Evolutionary conservation across 2,888 invertebrate genomes (phyloP), one percentile per base, ranked within the genome.

Genomic region (Polydrusus cervinus): DNA sequence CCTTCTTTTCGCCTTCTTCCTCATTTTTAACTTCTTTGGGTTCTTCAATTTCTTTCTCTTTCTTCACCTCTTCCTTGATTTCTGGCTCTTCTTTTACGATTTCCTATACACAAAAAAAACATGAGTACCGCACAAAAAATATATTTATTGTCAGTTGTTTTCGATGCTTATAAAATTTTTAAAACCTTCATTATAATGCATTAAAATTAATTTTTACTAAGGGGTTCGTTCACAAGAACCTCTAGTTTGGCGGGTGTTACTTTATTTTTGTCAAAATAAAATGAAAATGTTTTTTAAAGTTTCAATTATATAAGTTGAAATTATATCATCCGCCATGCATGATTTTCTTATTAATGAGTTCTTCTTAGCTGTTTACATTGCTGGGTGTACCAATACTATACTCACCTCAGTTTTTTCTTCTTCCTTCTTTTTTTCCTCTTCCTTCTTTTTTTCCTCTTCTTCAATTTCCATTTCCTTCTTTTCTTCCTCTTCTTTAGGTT

Each of bases 401-500:
- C 34, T 45, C 34, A 16, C 64, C 49, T 49, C 49, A 10, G 11
- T 57, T 20, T 40, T 55, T 10, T 51, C 40, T 16, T 30, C 45
- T 9, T 45, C 68, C 40, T 68, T 45, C 47, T 73, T 60, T 1
- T 64, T 88, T 81, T 93, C 93, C 38, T 64, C 14, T 43, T 73
- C 68, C 20, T 38, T 43, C 14, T 43, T 25, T 16, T 45, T 30
- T 6, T 75, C 71, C 10, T 71, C 76, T 10, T 34, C n/a, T 74
- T 93, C 65, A 90, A 78, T 79, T 0, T 64, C 88, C 81, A 93
- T 93, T 34, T 92, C 89, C 62, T 90, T 89, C 60, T 91, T 89
- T 55, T 90, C 87, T 3, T 64, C 88, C 82, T 93, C 93, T 34
- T 65, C 14, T 66, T 83, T 80, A 68, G 74, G 60, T 82, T 77